Conservation (phyloP, 2,113 vertebrate species). For the Glaucidium brasilianum region DNA sequence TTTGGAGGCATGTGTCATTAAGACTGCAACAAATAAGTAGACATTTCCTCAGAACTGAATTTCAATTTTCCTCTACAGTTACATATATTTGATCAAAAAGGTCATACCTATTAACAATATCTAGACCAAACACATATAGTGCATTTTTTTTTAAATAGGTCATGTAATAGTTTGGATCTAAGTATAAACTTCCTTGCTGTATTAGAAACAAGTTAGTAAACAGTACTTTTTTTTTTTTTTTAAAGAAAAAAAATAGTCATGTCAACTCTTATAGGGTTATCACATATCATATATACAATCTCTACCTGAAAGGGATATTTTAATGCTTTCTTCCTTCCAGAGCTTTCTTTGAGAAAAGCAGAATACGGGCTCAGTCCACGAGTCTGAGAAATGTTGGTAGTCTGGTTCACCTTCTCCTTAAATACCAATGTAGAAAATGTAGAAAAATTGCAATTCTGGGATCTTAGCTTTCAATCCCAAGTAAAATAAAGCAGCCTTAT, state of each 20-base stretch:
- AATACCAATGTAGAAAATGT: not conserved
- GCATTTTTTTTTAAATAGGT: not conserved
- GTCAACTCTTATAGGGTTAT: not conserved
- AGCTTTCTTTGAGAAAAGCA: not conserved
- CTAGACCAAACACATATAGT: not conserved
- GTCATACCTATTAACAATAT: not conserved
- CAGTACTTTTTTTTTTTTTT: not conserved
- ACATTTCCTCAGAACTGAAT: slow-evolving; percentile 28
- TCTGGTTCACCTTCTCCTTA: not conserved
- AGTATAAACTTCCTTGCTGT: not conserved
- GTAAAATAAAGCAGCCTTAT: not conserved
- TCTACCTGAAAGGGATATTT: not conserved
- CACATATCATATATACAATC: not conserved
- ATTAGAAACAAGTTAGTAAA: not conserved
- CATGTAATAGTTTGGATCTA: not conserved
- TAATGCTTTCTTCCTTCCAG: not conserved
- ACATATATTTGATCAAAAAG: slow-evolving; percentile 34
- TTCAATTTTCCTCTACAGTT: slow-evolving; percentile 32
- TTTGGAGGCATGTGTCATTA: slow-evolving; percentile 55
- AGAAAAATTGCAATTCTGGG: not conserved
- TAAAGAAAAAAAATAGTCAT: not conserved
- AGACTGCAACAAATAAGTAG: slow-evolving; percentile 34
- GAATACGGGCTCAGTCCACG: not conserved
- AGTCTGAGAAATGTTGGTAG: not conserved
- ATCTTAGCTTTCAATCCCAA: not conserved